A percentile compares a stretch with the other conserved stretches of the same genome.
These are phyloP conservation scores for Potamilus streckersoni DNA, from an alignment of 1,140 invertebrate genomes.

Conservation along the genomic window DNA sequence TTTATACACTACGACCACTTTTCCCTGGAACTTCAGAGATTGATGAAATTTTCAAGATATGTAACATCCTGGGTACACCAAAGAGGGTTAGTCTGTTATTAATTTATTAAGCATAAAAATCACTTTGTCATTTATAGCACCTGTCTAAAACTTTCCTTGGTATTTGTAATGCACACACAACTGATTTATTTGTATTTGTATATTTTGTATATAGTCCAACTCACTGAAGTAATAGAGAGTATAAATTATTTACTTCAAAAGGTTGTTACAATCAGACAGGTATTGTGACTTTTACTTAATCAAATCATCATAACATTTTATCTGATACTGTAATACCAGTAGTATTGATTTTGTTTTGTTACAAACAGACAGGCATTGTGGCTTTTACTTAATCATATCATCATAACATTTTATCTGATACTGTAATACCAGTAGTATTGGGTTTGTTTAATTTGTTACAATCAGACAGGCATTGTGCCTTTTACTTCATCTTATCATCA, in stretches of 20 bases:
- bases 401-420: no score
- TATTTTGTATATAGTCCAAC: neutral
- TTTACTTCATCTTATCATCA: no score
- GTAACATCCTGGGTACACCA: conserved; percentile 94
- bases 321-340: no score
- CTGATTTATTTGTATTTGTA: neutral
- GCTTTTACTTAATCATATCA: no score
- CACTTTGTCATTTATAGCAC: neutral
- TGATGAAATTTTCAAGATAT: conserved; percentile 96
- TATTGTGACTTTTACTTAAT: no score
- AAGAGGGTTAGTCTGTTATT: conserved; percentile 76
- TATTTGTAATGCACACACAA: neutral
- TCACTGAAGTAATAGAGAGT: neutral
- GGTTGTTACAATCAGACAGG: neutral
- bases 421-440: no score
- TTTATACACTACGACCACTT: conserved; percentile 97
- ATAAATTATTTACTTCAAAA: neutral
- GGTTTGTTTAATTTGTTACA: no score
- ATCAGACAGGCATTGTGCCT: no score
- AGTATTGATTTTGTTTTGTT: no score
- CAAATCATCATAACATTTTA: no score
- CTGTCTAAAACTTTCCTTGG: neutral
- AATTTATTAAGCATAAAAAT: neutral
- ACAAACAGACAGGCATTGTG: no score
- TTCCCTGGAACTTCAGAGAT: conserved; percentile 97